Evolutionary conservation across 2,888 invertebrate species (phyloP).

Genomic region (Chaetoderma sp.): DNA sequence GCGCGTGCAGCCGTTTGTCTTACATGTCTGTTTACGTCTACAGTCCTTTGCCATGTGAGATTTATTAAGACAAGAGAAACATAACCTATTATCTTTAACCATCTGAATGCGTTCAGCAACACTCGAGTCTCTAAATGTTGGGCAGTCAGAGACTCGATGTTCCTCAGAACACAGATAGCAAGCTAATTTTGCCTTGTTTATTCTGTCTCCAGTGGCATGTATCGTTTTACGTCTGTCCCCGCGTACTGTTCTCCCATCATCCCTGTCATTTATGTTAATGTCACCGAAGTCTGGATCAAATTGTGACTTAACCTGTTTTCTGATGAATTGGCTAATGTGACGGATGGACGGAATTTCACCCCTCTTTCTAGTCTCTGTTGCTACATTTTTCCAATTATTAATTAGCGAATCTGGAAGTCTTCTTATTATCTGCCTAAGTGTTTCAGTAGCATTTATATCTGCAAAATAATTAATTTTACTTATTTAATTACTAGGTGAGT

Average conservation of each 20-base stretch:
- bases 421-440: conserved; percentile 14
- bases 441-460: not conserved
- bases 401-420: conserved; percentile 20
- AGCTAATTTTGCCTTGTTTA: not conserved
- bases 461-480: not conserved
- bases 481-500: not conserved
- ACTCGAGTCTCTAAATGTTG: not conserved
- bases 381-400: conserved; percentile 7
- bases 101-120: not conserved
- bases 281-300: conserved; percentile 5
- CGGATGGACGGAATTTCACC: conserved; percentile 3
- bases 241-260: not conserved
- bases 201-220: not conserved
- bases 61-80: conserved; percentile 8
- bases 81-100: not conserved
- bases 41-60: not conserved
- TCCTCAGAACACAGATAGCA: conserved; percentile 2
- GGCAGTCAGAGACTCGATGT: conserved; percentile 12
- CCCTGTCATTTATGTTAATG: conserved; percentile 4
- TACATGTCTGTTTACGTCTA: conserved; percentile 2
- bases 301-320: conserved; percentile 4
- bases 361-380: conserved; percentile 8
- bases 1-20: not conserved
- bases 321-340: conserved; percentile 12
- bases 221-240: not conserved